phyloP scores from a whole-genome alignment of 2,797 vertebrate genomes.

The Lithobates sylvaticus region DNA sequence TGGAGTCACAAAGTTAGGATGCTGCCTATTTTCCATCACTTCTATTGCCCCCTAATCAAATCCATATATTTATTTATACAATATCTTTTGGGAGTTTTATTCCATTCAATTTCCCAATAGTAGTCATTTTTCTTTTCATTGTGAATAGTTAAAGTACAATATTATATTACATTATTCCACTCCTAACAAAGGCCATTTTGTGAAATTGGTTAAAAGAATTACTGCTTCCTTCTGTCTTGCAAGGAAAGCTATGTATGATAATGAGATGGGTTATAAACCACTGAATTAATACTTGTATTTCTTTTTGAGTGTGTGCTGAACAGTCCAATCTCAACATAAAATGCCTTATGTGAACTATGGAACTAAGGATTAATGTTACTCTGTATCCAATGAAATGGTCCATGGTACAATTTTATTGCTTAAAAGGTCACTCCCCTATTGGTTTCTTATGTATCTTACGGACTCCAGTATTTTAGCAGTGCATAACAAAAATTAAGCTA shows the following conservation, averaged over 20 bases:
- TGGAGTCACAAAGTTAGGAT: too few relatives aligned
- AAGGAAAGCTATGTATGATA: conserved; percentile 74
- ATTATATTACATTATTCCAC: conserved; percentile 61
- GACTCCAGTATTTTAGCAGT: not conserved
- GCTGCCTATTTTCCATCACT: not conserved
- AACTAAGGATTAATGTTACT: not conserved
- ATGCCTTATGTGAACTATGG: not conserved
- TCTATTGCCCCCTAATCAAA: not conserved
- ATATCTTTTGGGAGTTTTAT: conserved; percentile 12
- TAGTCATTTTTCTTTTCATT: conserved; percentile 10
- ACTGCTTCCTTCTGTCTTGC: conserved; percentile 66
- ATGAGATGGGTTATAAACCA: conserved; percentile 78
- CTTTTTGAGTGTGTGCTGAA: conserved; percentile 40
- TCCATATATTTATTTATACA: not conserved
- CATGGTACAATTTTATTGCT: not conserved
- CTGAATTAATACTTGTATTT: conserved; percentile 73
- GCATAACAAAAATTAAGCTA: not conserved
- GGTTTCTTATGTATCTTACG: too few relatives aligned
- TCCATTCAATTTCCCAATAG: conserved; percentile 8
- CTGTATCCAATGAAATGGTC: not conserved
- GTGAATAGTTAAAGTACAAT: conserved; percentile 54
- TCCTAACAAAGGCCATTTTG: conserved; percentile 67
- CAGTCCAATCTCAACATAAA: conserved; percentile 8
- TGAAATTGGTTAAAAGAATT: conserved; percentile 74
- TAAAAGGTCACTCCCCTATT: too few relatives aligned